Conservation (phyloP, 2,888 invertebrate genomes). For the Lepidocyrtoides sp. region DNA sequence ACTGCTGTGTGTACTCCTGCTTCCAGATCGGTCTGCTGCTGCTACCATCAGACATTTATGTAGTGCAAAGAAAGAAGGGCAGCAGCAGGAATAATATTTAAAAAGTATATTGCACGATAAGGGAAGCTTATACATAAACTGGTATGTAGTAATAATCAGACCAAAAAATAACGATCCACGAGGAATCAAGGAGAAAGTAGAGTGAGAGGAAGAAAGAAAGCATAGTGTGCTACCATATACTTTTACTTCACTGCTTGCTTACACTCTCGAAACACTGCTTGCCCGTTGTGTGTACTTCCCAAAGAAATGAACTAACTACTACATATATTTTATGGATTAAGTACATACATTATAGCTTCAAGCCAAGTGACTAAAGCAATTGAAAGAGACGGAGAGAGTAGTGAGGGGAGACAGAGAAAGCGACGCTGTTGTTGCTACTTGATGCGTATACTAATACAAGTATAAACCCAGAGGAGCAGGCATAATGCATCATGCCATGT, state of each 20-base stretch:
- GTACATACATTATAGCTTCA: conserved; percentile 3
- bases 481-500: conserved; percentile 30
- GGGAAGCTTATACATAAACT: not conserved
- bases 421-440: conserved; percentile 41
- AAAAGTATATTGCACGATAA: not conserved
- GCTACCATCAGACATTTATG: not conserved
- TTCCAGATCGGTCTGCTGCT: not conserved
- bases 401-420: conserved; percentile 29
- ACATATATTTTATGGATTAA: not conserved
- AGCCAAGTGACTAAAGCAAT: conserved; percentile 47
- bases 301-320: not conserved
- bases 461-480: conserved; percentile 6
- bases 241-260: no score
- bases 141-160: not conserved
- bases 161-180: conserved; percentile 56
- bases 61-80: not conserved
- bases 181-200: conserved; percentile 59
- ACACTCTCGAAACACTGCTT: no score
- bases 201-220: not conserved
- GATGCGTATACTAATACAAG: conserved; percentile 49
- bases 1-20: not conserved
- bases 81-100: conserved; percentile 23
- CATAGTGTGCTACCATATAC: not conserved
- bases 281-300: no score
- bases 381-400: conserved; percentile 51